Percentiles rank a stretch among this genome's conserved stretches.
Conservation (phyloP, 2,797 vertebrate genomes). For the Champsocephalus esox region DNA sequence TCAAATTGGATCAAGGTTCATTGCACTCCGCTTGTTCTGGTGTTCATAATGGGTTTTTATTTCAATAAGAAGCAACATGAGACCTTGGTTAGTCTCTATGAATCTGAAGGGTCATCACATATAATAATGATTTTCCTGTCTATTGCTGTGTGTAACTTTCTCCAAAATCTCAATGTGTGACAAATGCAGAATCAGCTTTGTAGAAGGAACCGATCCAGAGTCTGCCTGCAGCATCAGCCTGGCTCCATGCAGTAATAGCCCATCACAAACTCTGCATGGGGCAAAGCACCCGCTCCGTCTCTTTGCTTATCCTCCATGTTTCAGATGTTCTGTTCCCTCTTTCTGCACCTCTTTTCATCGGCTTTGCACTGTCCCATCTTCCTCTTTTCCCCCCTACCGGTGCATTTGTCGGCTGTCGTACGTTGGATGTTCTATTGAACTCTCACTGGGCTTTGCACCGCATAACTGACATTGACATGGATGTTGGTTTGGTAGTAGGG, state of each 20-base stretch:
- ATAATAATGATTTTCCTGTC: background rate
- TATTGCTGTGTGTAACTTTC: slow-evolving; percentile 10
- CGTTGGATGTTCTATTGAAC: slow-evolving; percentile 22
- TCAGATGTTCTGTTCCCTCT: slow-evolving; percentile 12
- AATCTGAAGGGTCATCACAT: background rate
- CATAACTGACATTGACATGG: background rate
- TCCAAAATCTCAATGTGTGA: slow-evolving; percentile 24
- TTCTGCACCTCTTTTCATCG: slow-evolving; percentile 18
- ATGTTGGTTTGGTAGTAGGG: background rate
- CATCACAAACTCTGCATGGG: slow-evolving; percentile 67
- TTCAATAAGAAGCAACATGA: background rate
- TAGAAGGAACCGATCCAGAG: slow-evolving; percentile 23
- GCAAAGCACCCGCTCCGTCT: slow-evolving; percentile 40
- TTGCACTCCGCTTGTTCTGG: background rate
- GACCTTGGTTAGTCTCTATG: background rate
- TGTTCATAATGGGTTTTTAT: background rate
- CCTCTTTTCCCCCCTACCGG: background rate
- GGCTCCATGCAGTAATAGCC: slow-evolving; percentile 52
- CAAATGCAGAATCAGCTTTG: slow-evolving; percentile 15
- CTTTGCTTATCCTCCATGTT: slow-evolving; percentile 20
- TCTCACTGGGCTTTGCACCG: slow-evolving; percentile 13
- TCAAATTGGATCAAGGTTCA: background rate
- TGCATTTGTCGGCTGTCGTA: slow-evolving; percentile 7
- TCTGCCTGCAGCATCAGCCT: slow-evolving; percentile 34
- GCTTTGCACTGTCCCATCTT: background rate